These are phyloP conservation scores for Mesorhabditis spiculigera DNA, from an alignment of 2,888 invertebrate genomes.

Conservation along the genomic window DNA sequence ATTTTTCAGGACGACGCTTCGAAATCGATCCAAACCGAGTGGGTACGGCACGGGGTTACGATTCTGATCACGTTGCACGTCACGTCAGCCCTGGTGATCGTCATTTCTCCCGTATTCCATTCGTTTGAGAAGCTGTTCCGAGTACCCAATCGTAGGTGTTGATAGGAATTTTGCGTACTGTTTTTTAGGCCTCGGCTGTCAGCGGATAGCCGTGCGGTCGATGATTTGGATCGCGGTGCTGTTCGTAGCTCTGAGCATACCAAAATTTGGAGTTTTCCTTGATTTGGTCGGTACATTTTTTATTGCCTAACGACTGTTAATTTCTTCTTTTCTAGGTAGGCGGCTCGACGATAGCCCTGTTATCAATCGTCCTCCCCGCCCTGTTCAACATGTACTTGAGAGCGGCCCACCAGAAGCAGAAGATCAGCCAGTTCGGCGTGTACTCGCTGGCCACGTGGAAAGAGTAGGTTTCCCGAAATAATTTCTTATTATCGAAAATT, in stretches of 20 bases:
- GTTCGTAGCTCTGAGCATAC: not conserved
- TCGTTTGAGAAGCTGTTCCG: not conserved
- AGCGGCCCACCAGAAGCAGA: not conserved
- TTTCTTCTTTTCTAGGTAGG: not conserved
- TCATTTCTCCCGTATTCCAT: not conserved
- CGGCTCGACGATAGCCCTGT: conserved; percentile 1
- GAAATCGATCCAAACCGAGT: conserved; percentile 4
- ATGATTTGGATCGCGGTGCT: not conserved
- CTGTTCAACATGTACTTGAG: not conserved
- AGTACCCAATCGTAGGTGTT: not conserved
- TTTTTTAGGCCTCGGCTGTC: not conserved
- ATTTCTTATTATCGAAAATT: not conserved
- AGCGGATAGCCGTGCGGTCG: not conserved
- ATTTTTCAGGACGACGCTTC: not conserved
- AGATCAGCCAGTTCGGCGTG: not conserved
- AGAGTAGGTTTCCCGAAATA: too few species aligned
- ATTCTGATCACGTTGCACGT: not conserved
- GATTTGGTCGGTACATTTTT: not conserved
- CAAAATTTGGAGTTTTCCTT: conserved; percentile 1
- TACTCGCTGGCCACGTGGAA: too few species aligned
- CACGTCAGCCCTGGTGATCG: not conserved
- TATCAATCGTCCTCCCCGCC: not conserved
- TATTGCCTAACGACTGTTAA: not conserved
- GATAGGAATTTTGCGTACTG: not conserved
- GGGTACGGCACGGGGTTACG: not conserved